Base-by-base conservation (phyloP, 2,888 invertebrate species). In the Sisyra nigra region DNA sequence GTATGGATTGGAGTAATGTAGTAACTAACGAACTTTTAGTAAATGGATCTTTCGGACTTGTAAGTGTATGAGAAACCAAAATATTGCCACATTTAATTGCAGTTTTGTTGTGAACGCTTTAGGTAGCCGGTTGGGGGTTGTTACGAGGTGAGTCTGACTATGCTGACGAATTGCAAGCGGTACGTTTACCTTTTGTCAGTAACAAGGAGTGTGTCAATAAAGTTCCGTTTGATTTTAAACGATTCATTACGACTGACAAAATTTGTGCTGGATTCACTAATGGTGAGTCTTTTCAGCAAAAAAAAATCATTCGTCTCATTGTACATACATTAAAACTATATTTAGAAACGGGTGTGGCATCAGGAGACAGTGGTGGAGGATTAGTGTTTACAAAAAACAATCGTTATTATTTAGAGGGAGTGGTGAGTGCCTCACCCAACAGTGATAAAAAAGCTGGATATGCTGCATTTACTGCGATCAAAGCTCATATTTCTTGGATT, bases 351-450 rank as follows among this genome's bases (percentile, higher is more conserved):
- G 19, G 38, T 38, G 38, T 38, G 19, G 15, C 18, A 2, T 11
- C 17, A 17, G 38, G 38, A 17, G 38, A 38, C 18, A 38, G 38
- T 3, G 38, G 38, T n/a, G 38, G 38, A 18, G 38, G 38, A 9
- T 38, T 38, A 9, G 19, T 19, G 9, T 24, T 24, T 24, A 7
- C 24, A 5, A 24, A 24, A 24, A 24, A 24, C 24, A 24, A 24
- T 24, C 24, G 24, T 24, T 24, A 24, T 24, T 24, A 24, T 24
- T 24, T 24, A 24, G 24, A 24, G 7, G 24, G 24, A 5, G 24
- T 24, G 24, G 24, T 24, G 7, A 24, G 24, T 24, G 24, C 24
- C 7, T 24, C 24, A 3, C 24, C 24, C 7, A 24, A 24, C 24
- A 7, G 7, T 24, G 24, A 24, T 7, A 24, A 24, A 24, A 24